Base-by-base conservation (phyloP, 2,113 vertebrate genomes). In the Thinocorus orbignyianus region DNA sequence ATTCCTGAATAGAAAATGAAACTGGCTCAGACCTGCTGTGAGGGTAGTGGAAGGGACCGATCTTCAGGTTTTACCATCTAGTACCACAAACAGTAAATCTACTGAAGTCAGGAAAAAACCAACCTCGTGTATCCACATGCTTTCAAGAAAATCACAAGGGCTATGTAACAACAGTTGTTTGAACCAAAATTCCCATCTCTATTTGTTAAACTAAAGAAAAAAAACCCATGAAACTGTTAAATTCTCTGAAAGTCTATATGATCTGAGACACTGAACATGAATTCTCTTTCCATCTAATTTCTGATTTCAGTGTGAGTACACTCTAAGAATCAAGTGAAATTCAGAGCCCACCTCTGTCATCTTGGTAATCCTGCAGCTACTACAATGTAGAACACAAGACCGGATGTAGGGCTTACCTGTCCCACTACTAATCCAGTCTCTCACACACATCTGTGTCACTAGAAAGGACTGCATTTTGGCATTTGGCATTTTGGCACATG, bases 271-370 rank as follows among this genome's bases (percentile, higher is more conserved):
- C 15, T 55, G n/a, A 80, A 20, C 4, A 22, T 0, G 2, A 44
- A 26, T 49, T 76, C 3, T 84, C 2, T 30, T 68, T 7, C 42
- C 46, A 2, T 14, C 1, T 25, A 35, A 46, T 55, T 70, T 74
- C 46, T 4, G 2, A 10, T 35, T 83, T 65, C 46, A 62, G 1
- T 37, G 7, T 28, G 22, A 93, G 48, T 8, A 39, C 3, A 54
- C 2, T 1, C 23, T n/a, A 55, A 58, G n/a, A 51, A 48, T 52
- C 16, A 51, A 54, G 23, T 4, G 55, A 73, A 26, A 3, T 8
- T 66, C 1, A 2, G n/a, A 35, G 7, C 24, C 19, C 3, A 7
- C 10, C 18, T 15, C 4, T 16, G 5, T 9, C 2, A 1, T 48
- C 84, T 58, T 62, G 33, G 17, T 11, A 19, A 31, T 22, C 31